Evolutionary conservation across 2,113 vertebrate species (phyloP).

Genomic region (Xenopus borealis): DNA sequence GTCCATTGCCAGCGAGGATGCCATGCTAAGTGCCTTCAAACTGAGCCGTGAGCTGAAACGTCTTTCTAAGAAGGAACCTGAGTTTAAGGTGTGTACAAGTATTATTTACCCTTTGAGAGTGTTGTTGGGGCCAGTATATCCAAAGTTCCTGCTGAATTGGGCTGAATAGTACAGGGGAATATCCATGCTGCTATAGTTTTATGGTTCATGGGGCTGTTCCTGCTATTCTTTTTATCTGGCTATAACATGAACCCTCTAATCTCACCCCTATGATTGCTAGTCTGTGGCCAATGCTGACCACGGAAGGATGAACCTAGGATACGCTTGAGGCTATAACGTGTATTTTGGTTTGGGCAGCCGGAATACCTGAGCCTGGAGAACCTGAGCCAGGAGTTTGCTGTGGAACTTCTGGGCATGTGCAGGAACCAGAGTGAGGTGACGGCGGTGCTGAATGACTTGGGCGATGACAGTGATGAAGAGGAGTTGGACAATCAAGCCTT

Average conservation of each 20-base stretch:
- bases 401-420: constrained; percentile 88
- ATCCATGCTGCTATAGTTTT: too few relatives aligned
- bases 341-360: constrained; percentile 62
- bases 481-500: constrained; percentile 71
- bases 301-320: too few relatives aligned
- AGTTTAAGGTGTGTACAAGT: constrained; percentile 77
- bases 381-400: constrained; percentile 81
- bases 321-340: too few relatives aligned
- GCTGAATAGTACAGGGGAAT: too few relatives aligned
- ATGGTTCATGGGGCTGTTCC: too few relatives aligned
- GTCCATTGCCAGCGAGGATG: constrained; percentile 78
- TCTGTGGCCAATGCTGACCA: too few relatives aligned
- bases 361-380: constrained; percentile 80
- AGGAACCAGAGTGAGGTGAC: constrained; percentile 87
- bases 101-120: too few relatives aligned
- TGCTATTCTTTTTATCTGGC: too few relatives aligned
- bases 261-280: too few relatives aligned
- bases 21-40: constrained; percentile 81
- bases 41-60: constrained; percentile 80
- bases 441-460: constrained; percentile 76
- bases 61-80: constrained; percentile 82
- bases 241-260: too few relatives aligned
- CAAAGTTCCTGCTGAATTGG: too few relatives aligned
- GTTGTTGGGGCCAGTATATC: too few relatives aligned
- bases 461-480: constrained; percentile 57